phyloP scores from a whole-genome alignment of 2,888 invertebrate species.

The Apodemia zela region DNA sequence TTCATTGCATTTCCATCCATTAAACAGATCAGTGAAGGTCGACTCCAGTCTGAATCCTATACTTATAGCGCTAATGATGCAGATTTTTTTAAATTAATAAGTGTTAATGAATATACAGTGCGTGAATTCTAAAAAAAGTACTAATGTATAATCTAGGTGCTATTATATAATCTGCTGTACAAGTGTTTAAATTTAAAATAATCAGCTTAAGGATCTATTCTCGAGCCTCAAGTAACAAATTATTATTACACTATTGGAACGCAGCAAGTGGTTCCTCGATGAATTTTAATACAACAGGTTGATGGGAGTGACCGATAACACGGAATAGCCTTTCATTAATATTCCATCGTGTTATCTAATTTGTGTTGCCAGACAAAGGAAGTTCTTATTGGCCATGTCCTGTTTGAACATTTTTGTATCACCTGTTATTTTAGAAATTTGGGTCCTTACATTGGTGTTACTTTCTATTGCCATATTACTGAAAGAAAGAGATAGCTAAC shows the following conservation, averaged over 20 bases:
- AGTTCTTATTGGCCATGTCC: conserved; percentile 58
- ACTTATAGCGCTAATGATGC: too few species aligned
- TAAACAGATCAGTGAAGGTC: too few species aligned
- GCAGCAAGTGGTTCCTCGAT: conserved; percentile 13
- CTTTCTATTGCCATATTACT: not conserved
- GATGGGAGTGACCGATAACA: conserved; percentile 34
- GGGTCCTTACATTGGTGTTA: not conserved
- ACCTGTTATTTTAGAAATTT: conserved; percentile 31
- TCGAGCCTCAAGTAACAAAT: too few species aligned
- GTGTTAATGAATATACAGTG: too few species aligned
- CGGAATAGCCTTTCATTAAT: conserved; percentile 46
- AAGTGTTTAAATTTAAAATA: too few species aligned
- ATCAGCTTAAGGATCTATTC: too few species aligned
- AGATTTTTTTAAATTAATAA: too few species aligned
- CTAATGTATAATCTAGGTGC: too few species aligned
- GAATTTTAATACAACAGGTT: conserved; percentile 17
- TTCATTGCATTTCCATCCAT: too few species aligned
- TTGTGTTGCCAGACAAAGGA: conserved; percentile 67
- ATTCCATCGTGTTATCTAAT: conserved; percentile 62
- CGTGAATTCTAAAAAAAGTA: too few species aligned
- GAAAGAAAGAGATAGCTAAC: not conserved
- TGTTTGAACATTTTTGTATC: conserved; percentile 47
- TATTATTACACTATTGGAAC: conserved; percentile 18
- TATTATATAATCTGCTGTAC: too few species aligned
- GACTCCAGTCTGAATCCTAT: too few species aligned